Evolutionary conservation across 2,888 invertebrate genomes (phyloP), one percentile per base, ranked within the genome.

Genomic region (Ditylenchus weischeri): DNA sequence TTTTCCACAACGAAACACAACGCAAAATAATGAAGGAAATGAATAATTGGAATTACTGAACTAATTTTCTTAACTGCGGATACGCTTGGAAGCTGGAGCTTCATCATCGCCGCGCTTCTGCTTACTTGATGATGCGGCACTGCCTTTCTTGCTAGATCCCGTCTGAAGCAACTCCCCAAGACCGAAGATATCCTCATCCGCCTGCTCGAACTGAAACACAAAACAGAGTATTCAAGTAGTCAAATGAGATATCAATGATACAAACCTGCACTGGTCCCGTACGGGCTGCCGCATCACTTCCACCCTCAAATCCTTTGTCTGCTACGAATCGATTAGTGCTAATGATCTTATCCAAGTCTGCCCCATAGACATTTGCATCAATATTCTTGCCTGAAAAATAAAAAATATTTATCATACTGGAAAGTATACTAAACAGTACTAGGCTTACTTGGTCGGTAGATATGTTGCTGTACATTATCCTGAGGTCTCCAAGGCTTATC

Each of bases 401-500:
- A 48, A 0, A 29, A n/a, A 64, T 29, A 29, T 19, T n/a, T 49
- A 29, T 49, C 21, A 19, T 4, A 50, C 5, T 29, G 29, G 29
- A 29, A 29, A 5, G 2, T 5, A 29, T 4, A 23, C 21, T 57
- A 3, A 18, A 50, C 13, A 29, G n/a, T 35, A 48, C 49, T 57
- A n/a, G 35, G 36, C 74, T 71, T 89, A 62, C 89, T 88, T 0
- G 93, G 93, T 51, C 93, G 85, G 85, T 94, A 94, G 66, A 99
- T 89, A 84, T 92, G 91, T 49, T 90, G 89, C 0, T 90, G 91
- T 69, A 95, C 87, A 0, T 89, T 88, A 76, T 90, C 90, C 43
- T 90, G 89, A 77, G 92, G 91, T 65, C 95, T 89, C 98, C 96
- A 99, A 0, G 98, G 93, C 84, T 93, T 93, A 85, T 96, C 95